These are phyloP conservation scores for Notamacropus eugenii DNA, from an alignment of 2,797 vertebrate genomes.

Conservation along the genomic window DNA sequence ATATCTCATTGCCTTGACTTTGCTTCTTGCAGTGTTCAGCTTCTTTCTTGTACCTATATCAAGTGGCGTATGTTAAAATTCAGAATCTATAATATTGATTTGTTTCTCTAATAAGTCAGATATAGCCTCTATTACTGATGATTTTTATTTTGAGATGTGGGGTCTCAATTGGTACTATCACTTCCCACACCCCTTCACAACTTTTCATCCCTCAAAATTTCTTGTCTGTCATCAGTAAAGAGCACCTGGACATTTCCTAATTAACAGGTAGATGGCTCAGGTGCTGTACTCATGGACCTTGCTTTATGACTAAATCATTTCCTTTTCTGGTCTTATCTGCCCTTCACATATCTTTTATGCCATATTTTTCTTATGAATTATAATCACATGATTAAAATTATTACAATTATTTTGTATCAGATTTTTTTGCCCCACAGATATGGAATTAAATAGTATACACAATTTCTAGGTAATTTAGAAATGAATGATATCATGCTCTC, in stretches of 20 bases:
- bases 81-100: background rate
- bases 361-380: background rate
- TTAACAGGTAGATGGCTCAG: background rate
- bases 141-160: background rate
- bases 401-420: slow-evolving; percentile 45
- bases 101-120: background rate
- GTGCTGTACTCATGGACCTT: background rate
- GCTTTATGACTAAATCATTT: background rate
- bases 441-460: background rate
- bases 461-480: slow-evolving; percentile 6
- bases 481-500: slow-evolving; percentile 32
- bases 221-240: background rate
- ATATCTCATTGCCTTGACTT: background rate
- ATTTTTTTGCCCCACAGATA: background rate
- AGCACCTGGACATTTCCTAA: background rate
- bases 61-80: background rate
- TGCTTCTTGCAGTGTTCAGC: background rate
- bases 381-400: background rate
- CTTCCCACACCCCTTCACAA: background rate
- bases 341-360: background rate
- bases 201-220: background rate
- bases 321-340: background rate
- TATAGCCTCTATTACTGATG: background rate
- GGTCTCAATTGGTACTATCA: background rate
- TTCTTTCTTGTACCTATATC: background rate